Conservation (phyloP, 2,113 vertebrate genomes). For the Embiotoca jacksoni region DNA sequence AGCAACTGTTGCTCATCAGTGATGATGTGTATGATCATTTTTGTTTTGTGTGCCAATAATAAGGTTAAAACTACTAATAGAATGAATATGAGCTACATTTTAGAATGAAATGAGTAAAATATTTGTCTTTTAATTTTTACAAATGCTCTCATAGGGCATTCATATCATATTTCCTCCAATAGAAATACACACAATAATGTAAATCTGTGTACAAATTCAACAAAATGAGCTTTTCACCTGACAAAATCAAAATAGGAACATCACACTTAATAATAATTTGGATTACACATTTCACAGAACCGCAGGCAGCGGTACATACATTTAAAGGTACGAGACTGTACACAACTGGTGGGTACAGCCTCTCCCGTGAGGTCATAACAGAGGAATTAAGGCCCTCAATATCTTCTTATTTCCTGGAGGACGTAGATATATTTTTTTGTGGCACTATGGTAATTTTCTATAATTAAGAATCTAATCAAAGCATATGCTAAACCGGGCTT, state of each 20-base stretch:
- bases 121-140: too few relatives aligned
- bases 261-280: conserved; percentile 5
- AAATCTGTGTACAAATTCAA: not conserved
- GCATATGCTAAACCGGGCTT: conserved; percentile 77
- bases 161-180: not conserved
- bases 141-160: too few relatives aligned
- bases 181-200: not conserved
- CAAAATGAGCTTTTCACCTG: not conserved
- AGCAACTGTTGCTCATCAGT: too few relatives aligned
- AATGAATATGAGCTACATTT: too few relatives aligned
- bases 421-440: conserved; percentile 55
- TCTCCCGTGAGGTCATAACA: conserved; percentile 33
- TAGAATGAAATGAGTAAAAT: too few relatives aligned
- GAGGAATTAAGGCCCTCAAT: conserved; percentile 55
- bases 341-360: conserved; percentile 15
- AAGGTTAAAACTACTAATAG: too few relatives aligned
- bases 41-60: too few relatives aligned
- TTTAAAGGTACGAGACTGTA: conserved; percentile 3
- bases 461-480: conserved; percentile 86
- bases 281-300: conserved; percentile 19
- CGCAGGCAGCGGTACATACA: not conserved
- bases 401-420: conserved; percentile 67
- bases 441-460: conserved; percentile 71
- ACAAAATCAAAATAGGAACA: conserved; percentile 9
- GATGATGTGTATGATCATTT: too few relatives aligned